phyloP scores from a whole-genome alignment of 2,113 vertebrate species.

The Jaculus jaculus region DNA sequence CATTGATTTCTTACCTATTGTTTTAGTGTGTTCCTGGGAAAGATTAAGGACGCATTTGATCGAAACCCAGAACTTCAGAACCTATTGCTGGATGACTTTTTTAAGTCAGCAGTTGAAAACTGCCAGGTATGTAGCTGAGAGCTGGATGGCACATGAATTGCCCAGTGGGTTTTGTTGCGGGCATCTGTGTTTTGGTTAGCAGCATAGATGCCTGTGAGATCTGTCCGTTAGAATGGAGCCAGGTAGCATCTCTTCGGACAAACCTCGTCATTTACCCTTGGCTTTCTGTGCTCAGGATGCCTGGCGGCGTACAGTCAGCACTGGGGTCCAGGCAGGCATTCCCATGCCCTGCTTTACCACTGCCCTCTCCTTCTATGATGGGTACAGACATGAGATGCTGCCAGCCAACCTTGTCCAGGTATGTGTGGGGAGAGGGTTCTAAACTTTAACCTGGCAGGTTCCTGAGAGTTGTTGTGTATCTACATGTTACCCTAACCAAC shows the following conservation, averaged over 20 bases:
- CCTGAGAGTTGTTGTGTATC: rapidly evolving
- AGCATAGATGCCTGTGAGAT: rapidly evolving
- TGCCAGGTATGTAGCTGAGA: slow-evolving; percentile 89
- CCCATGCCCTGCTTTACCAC: slow-evolving; percentile 99
- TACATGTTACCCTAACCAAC: rapidly evolving
- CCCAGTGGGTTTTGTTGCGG: rapidly evolving
- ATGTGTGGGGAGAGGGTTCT: background rate
- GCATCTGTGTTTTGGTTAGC: no score
- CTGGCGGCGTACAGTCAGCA: slow-evolving; percentile 92
- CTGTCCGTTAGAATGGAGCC: rapidly evolving
- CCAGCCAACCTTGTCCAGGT: slow-evolving; percentile 98
- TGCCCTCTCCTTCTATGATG: slow-evolving; percentile 97
- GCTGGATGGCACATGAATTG: background rate
- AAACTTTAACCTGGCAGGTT: rapidly evolving
- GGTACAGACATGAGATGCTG: slow-evolving; percentile 92
- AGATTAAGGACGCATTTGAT: slow-evolving; percentile 98
- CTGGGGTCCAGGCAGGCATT: slow-evolving; percentile 93
- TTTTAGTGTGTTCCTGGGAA: slow-evolving; percentile 94
- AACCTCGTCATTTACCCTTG: background rate
- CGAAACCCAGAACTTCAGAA: slow-evolving; percentile 91
- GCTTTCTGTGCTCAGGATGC: slow-evolving; percentile 86
- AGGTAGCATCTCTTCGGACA: background rate
- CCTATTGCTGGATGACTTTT: slow-evolving; percentile 94
- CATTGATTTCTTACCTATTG: background rate
- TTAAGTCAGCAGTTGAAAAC: slow-evolving; percentile 84